A percentile compares a stretch with the other conserved stretches of the same genome.
These are phyloP conservation scores for Sinocyclocheilus grahami DNA, from an alignment of 2,113 vertebrate species.

Conservation along the genomic window DNA sequence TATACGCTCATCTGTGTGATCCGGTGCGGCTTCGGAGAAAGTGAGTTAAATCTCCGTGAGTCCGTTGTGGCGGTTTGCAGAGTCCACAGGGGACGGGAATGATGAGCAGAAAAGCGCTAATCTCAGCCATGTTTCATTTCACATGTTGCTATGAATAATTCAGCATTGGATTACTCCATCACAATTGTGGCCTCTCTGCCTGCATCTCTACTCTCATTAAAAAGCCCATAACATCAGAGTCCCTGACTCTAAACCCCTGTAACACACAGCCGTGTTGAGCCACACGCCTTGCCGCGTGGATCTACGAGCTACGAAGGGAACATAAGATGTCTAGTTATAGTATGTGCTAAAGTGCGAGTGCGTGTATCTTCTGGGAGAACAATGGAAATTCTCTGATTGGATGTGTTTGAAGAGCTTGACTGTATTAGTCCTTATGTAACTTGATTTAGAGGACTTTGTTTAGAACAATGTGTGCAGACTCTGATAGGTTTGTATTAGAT, in stretches of 20 bases:
- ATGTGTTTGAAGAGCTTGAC: not conserved
- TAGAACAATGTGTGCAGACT: not conserved
- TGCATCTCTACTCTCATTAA: constrained; percentile 48
- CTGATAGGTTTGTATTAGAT: not conserved
- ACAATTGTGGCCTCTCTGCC: constrained; percentile 49
- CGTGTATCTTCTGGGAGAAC: not conserved
- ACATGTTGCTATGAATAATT: constrained; percentile 60
- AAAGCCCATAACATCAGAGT: constrained; percentile 45
- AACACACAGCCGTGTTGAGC: not conserved
- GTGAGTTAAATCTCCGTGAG: constrained; percentile 32
- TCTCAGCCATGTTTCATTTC: constrained; percentile 57
- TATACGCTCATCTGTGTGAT: constrained; percentile 28
- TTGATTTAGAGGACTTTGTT: not conserved
- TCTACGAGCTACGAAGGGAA: not conserved
- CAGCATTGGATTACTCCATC: constrained; percentile 55
- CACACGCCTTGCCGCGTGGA: no score
- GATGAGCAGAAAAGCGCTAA: constrained; percentile 52
- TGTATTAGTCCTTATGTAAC: not conserved
- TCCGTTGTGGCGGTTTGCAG: constrained; percentile 27
- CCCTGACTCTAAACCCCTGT: constrained; percentile 32
- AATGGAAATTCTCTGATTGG: not conserved
- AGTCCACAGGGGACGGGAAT: constrained; percentile 43
- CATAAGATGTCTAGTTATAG: not conserved
- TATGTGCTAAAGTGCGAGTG: not conserved
- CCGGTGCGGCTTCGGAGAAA: constrained; percentile 37